phyloP scores from a whole-genome alignment of 53 echinoderm and acorn worm species.

The Holothuria leucospilota region DNA sequence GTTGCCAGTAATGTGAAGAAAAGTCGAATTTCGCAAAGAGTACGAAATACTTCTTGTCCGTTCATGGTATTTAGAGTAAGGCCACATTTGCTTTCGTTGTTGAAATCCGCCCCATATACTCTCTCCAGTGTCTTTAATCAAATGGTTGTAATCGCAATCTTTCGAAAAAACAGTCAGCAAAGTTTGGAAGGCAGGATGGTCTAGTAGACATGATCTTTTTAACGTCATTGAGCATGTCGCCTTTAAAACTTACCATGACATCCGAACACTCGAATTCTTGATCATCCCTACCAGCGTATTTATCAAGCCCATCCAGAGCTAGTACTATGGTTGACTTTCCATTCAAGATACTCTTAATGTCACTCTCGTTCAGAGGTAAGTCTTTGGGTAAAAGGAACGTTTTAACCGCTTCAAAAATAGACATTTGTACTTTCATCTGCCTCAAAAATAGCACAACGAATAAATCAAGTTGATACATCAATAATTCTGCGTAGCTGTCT shows the following conservation, averaged over 20 bases:
- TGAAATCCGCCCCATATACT: too few species aligned
- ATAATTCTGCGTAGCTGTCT: not conserved
- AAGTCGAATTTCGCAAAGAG: too few species aligned
- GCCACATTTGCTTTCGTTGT: too few species aligned
- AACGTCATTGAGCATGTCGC: not conserved
- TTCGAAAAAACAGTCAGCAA: not conserved
- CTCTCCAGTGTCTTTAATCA: not conserved
- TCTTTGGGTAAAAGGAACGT: not conserved
- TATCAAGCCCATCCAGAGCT: not conserved
- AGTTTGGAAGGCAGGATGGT: not conserved
- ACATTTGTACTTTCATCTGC: not conserved
- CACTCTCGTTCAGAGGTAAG: not conserved
- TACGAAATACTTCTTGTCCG: too few species aligned
- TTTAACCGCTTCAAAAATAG: not conserved
- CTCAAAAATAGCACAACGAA: not conserved
- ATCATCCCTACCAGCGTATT: not conserved
- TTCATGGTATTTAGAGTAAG: too few species aligned
- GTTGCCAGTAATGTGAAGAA: too few species aligned
- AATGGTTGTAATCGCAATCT: not conserved
- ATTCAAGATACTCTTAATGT: not conserved
- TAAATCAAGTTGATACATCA: slow-evolving; percentile 12
- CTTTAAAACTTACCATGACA: not conserved
- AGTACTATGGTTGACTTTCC: not conserved
- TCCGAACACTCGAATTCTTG: not conserved
- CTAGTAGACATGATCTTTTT: not conserved